Evolutionary conservation across 2,797 vertebrate genomes (phyloP), one percentile per base, ranked within the genome.

Genomic region (Coregonus ussuriensis): DNA sequence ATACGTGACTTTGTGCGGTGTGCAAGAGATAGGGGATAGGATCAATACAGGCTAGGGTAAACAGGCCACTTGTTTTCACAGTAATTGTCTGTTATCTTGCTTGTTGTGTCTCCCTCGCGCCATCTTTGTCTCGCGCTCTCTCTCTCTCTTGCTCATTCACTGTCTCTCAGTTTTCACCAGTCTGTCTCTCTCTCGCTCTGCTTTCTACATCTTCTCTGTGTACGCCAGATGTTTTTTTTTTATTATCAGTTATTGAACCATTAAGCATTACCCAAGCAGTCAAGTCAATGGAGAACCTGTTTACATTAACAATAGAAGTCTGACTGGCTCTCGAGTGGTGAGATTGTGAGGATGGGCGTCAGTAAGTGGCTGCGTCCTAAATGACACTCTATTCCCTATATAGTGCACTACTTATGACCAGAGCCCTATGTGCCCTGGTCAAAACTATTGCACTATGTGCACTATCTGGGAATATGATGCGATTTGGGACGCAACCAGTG

Each of bases 271-370:
- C 47, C 7, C 29, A 53, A 74, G 25, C 71, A 18, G 11, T 7
- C 56, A 66, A 62, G 21, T 41, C 35, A 52, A 67, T 33, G 3
- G 41, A 74, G 37, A 21, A 37, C 37, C 37, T 31, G 56, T 59
- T 21, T 67, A 54, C 47, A 79, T 88, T 83, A 81, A 77, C 69
- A 73, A 29, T 14, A 51, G 62, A 65, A 72, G 41, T 67, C 14
- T 68, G 78, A 84, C 66, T 77, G 56, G 53, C 62, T 77, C n/a
- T 77, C 41, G 77, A 81, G 79, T 80, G 82, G 41, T 77, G 66
- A 67, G n/a, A 67, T 74, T 78, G 70, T 70, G 81, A 75, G 70
- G 81, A 80, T 54, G 33, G 37, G 9, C 33, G 5, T 35, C 25
- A 35, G 65, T 67, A 4, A 67, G 66, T 21, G 21, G 0, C 21